A percentile compares a stretch with the other conserved stretches of the same genome.
Evolutionary conservation across 1,140 invertebrate genomes (phyloP).

Genomic region (Heliconius congener): DNA sequence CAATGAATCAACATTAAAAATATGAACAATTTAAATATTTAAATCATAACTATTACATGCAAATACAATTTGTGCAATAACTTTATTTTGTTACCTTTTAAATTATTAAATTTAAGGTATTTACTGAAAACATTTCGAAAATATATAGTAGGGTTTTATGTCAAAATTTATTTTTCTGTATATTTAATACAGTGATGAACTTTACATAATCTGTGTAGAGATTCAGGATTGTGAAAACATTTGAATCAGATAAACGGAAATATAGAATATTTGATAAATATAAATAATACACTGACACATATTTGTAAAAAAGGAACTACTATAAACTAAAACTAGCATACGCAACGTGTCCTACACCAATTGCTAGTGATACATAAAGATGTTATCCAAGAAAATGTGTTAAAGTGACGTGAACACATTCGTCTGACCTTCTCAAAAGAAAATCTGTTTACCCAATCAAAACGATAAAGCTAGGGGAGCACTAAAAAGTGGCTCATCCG

Average conservation of each 20-base stretch:
- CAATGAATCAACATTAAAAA: not conserved
- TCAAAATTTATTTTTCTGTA: too few relatives aligned
- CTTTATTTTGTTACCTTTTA: too few relatives aligned
- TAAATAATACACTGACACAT: too few relatives aligned
- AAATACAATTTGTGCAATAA: not conserved
- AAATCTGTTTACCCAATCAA: constrained; percentile 40
- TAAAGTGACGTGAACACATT: constrained; percentile 7
- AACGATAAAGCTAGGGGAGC: constrained; percentile 30
- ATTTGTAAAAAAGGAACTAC: not conserved
- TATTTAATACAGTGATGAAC: too few relatives aligned
- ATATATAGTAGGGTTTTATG: too few relatives aligned
- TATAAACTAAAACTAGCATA: not conserved
- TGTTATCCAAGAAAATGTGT: constrained; percentile 8
- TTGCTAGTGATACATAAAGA: not conserved
- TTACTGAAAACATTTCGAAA: too few relatives aligned
- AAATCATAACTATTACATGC: not conserved
- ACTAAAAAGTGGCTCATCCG: constrained; percentile 55
- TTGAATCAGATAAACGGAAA: too few relatives aligned
- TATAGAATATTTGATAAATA: too few relatives aligned
- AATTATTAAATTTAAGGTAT: too few relatives aligned
- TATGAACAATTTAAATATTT: not conserved
- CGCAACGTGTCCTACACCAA: not conserved
- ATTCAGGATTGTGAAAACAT: too few relatives aligned
- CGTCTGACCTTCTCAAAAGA: constrained; percentile 16
- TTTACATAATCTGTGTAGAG: too few relatives aligned